These are phyloP conservation scores for Amblyjoppa proteus DNA, from an alignment of 2,888 invertebrate genomes.

Conservation along the genomic window DNA sequence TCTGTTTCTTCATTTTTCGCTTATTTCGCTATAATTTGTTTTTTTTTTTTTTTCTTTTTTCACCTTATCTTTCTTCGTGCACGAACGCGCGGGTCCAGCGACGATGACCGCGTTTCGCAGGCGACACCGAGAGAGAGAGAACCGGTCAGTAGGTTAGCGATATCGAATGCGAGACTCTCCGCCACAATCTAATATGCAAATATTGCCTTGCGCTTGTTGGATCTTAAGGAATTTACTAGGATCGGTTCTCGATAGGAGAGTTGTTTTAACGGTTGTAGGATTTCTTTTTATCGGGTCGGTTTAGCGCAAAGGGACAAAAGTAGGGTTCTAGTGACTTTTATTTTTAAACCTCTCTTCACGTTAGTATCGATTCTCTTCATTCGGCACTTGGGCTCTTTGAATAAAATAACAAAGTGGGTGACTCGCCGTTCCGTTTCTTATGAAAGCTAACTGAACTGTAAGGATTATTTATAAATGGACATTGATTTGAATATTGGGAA, in stretches of 20 bases:
- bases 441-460: background rate
- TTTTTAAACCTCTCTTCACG: background rate
- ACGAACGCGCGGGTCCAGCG: conserved; percentile 38
- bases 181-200: conserved; percentile 66
- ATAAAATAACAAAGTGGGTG: background rate
- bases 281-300: background rate
- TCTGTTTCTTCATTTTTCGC: conserved; percentile 6
- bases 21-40: background rate
- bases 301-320: background rate
- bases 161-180: conserved; percentile 74
- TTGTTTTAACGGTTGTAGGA: background rate
- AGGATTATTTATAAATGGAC: conserved; percentile 2
- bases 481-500: conserved; percentile 17
- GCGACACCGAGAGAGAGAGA: conserved; percentile 67
- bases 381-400: background rate
- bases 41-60: conserved; percentile 28
- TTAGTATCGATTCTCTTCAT: background rate
- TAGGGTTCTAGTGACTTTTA: background rate
- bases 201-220: conserved; percentile 1
- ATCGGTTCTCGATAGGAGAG: background rate
- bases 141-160: conserved; percentile 84
- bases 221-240: conserved; percentile 4
- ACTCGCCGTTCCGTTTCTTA: background rate
- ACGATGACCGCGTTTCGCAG: conserved; percentile 73
- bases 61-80: conserved; percentile 33